Percentiles rank a stretch among this genome's conserved stretches.
Evolutionary conservation across 2,888 invertebrate genomes (phyloP).

Genomic region (Rotaria macrura): DNA sequence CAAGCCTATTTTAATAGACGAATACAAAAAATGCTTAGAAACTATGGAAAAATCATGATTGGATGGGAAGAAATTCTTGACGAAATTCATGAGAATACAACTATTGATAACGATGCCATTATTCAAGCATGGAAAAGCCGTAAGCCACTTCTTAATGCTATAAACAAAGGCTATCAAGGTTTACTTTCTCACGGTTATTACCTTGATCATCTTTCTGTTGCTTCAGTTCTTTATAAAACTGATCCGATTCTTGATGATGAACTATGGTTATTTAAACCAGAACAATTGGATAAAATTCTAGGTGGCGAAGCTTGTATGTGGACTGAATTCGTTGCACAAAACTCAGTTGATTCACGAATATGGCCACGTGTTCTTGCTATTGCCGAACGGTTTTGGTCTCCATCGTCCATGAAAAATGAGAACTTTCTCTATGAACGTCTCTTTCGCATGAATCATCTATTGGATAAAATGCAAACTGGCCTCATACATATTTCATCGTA

Average conservation of each 20-base stretch:
- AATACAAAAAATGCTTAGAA: neutral
- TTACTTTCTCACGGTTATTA: neutral
- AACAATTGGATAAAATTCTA: conserved; percentile 60
- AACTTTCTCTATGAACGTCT: neutral
- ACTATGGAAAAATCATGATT: neutral
- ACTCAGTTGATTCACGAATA: neutral
- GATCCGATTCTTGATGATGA: neutral
- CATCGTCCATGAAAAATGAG: neutral
- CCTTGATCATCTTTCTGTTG: neutral
- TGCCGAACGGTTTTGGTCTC: conserved; percentile 3
- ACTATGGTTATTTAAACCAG: conserved; percentile 37
- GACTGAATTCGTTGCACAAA: conserved; percentile 51
- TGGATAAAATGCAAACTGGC: neutral
- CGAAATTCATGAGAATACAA: neutral
- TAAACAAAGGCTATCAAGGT: neutral
- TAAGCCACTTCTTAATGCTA: neutral
- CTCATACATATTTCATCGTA: neutral
- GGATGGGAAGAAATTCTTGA: conserved; percentile 13
- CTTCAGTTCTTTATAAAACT: neutral
- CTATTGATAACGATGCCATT: neutral
- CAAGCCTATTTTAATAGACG: conserved; percentile 12
- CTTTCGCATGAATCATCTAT: neutral
- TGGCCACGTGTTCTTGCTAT: neutral
- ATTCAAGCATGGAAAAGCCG: neutral
- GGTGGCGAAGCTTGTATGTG: conserved; percentile 89